Evolutionary conservation across 2,888 invertebrate genomes (phyloP).

Genomic region (Fragum fragum): DNA sequence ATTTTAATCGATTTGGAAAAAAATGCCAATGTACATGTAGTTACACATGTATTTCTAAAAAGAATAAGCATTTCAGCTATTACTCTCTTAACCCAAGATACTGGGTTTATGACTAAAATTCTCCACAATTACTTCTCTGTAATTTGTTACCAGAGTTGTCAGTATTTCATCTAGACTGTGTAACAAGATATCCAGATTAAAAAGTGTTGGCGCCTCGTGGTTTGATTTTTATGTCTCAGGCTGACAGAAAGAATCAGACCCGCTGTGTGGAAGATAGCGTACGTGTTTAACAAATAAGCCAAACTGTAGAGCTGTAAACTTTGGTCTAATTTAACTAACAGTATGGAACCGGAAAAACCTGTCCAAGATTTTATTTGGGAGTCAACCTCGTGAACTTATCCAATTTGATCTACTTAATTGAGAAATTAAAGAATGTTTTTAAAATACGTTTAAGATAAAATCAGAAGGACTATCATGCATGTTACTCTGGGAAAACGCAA

Average conservation of each 20-base stretch:
- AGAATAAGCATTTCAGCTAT: too few species aligned
- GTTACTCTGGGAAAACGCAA: neutral
- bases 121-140: neutral
- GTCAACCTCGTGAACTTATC: neutral
- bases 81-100: too few species aligned
- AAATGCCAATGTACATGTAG: too few species aligned
- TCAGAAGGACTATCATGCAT: neutral
- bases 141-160: neutral
- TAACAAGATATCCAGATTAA: conserved; percentile 25
- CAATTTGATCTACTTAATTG: neutral
- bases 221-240: conserved; percentile 40
- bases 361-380: conserved; percentile 1
- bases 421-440: neutral
- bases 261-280: conserved; percentile 48
- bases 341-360: neutral
- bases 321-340: neutral
- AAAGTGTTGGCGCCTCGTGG: conserved; percentile 51
- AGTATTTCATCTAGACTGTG: neutral
- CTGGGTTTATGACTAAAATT: too few species aligned
- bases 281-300: conserved; percentile 45
- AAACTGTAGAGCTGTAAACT: neutral
- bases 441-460: neutral
- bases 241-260: conserved; percentile 37
- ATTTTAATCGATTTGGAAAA: too few species aligned
- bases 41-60: too few species aligned